A percentile compares a stretch with the other conserved stretches of the same genome.
phyloP scores from a whole-genome alignment of 2,888 invertebrate genomes.

The Eristalis tenax region DNA sequence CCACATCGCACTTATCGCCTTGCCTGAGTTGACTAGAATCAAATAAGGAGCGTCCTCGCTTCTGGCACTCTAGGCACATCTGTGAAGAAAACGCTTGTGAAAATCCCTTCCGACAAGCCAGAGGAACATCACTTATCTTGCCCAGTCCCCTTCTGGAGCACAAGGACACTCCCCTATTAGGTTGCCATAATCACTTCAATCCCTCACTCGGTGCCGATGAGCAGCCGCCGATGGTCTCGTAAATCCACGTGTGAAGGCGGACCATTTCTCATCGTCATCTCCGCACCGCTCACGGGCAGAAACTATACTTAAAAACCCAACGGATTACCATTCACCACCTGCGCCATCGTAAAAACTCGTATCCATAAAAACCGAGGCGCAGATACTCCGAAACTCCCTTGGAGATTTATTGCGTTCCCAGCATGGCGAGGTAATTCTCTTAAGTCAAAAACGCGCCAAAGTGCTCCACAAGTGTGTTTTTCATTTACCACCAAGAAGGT shows the following conservation, averaged over 20 bases:
- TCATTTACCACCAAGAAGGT: constrained; percentile 8
- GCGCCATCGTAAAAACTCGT: constrained; percentile 12
- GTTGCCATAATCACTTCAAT: neutral
- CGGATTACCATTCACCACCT: constrained; percentile 42
- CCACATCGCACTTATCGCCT: too few species aligned
- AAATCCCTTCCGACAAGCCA: too few species aligned
- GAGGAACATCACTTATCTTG: too few species aligned
- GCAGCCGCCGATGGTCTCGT: neutral
- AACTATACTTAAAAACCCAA: constrained; percentile 33
- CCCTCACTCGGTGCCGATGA: neutral
- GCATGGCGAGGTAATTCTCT: constrained; percentile 1
- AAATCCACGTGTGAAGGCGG: neutral
- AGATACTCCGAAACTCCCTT: neutral
- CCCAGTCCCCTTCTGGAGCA: neutral
- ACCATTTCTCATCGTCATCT: neutral
- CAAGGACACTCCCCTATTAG: neutral
- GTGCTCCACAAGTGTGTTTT: constrained; percentile 37
- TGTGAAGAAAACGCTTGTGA: too few species aligned
- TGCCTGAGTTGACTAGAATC: too few species aligned
- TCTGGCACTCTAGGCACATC: too few species aligned
- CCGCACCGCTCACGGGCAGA: neutral
- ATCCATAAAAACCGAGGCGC: constrained; percentile 15
- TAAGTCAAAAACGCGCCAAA: constrained; percentile 18
- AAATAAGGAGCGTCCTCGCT: too few species aligned
- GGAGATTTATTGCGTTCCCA: constrained; percentile 31